A percentile compares a stretch with the other conserved stretches of the same genome.
Evolutionary conservation across 2,888 invertebrate species (phyloP).

Genomic region (Acheta domesticus): DNA sequence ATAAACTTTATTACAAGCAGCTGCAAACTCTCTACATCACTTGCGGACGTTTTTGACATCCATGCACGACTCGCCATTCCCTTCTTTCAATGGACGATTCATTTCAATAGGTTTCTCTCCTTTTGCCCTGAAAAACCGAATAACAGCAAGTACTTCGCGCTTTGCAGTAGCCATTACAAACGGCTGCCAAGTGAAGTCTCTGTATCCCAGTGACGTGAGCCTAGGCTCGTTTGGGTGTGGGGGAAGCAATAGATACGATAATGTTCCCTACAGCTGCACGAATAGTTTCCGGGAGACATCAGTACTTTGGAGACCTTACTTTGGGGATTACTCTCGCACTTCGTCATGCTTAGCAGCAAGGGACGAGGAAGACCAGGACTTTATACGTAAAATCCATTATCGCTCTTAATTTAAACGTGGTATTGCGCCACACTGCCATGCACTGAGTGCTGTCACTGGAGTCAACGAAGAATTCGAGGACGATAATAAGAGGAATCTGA

Average conservation of each 20-base stretch:
- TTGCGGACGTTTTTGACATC: conserved; percentile 26
- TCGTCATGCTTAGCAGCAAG: no score
- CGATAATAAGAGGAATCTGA: no score
- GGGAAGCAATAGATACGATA: neutral
- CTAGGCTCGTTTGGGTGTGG: neutral
- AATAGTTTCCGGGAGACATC: neutral
- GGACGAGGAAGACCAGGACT: no score
- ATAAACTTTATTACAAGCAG: conserved; percentile 25
- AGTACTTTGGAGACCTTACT: neutral
- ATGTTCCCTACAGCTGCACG: neutral
- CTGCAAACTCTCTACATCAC: conserved; percentile 24
- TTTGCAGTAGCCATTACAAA: conserved; percentile 24
- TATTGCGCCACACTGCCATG: no score
- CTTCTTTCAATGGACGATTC: conserved; percentile 25
- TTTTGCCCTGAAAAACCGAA: conserved; percentile 25
- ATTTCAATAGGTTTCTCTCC: conserved; percentile 26
- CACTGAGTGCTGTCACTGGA: no score
- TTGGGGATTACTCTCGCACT: neutral
- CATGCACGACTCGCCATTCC: conserved; percentile 21
- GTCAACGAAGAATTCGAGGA: no score
- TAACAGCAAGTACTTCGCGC: conserved; percentile 25
- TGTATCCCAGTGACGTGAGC: neutral
- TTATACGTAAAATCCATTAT: no score
- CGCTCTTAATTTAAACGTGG: no score
- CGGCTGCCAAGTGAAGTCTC: conserved; percentile 22